These are phyloP conservation scores for Passerina amoena DNA, from an alignment of 2,113 vertebrate species.

Conservation along the genomic window DNA sequence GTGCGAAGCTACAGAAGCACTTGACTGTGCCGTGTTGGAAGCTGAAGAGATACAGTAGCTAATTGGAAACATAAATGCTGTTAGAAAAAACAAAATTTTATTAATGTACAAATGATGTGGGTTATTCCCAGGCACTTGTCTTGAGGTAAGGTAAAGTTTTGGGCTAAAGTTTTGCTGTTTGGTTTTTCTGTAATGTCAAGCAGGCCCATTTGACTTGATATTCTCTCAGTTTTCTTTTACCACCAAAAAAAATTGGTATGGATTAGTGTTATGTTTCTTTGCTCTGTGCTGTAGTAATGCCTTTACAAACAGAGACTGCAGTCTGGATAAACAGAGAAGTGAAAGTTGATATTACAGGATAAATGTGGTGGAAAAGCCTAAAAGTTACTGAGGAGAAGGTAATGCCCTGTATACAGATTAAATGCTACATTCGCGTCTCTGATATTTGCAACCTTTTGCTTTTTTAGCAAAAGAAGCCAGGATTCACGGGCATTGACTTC, in stretches of 20 bases:
- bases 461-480: not conserved
- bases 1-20: not conserved
- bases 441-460: not conserved
- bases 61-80: not conserved
- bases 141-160: not conserved
- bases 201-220: not conserved
- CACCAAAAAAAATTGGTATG: not conserved
- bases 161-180: not conserved
- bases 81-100: not conserved
- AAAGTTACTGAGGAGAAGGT: not conserved
- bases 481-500: not conserved
- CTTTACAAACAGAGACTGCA: not conserved
- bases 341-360: not conserved
- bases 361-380: not conserved
- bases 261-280: not conserved
- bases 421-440: not conserved
- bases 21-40: not conserved
- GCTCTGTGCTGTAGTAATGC: not conserved
- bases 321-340: not conserved
- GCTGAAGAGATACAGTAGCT: not conserved
- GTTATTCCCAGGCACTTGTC: not conserved
- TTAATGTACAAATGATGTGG: not conserved
- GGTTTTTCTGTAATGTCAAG: not conserved
- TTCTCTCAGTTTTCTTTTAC: not conserved
- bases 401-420: not conserved